Evolutionary conservation across 2,797 vertebrate species (phyloP).

Genomic region (Phoebastria nigripes): DNA sequence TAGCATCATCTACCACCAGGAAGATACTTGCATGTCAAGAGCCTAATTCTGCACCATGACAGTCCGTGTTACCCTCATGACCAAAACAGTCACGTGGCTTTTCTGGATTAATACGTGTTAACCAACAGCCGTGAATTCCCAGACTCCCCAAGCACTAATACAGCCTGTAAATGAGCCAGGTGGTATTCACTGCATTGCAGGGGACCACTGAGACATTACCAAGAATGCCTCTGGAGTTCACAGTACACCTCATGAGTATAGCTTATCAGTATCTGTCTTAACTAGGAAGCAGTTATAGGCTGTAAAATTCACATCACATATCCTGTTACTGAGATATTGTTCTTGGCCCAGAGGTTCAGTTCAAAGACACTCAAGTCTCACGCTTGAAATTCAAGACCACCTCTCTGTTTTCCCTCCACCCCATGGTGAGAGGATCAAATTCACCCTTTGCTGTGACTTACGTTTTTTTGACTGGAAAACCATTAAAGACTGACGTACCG

Average conservation of each 20-base stretch:
- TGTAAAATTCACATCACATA: constrained; percentile 29
- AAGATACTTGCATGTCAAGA: not conserved
- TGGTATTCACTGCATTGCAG: not conserved
- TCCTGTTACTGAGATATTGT: constrained; percentile 28
- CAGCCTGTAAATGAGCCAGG: not conserved
- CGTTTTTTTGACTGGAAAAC: not conserved
- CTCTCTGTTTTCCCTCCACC: not conserved
- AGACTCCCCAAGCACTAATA: not conserved
- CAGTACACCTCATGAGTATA: not conserved
- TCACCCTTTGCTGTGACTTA: not conserved
- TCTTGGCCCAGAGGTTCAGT: constrained; percentile 37
- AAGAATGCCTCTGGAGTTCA: not conserved
- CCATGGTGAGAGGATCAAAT: not conserved
- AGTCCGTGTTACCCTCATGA: not conserved
- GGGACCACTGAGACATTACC: not conserved
- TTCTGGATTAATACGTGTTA: not conserved
- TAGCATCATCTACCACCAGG: not conserved
- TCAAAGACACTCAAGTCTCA: constrained; percentile 1
- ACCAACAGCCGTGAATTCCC: not conserved
- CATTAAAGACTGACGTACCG: not conserved
- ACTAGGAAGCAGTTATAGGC: constrained; percentile 29
- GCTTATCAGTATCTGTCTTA: constrained; percentile 23
- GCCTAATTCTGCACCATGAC: not conserved
- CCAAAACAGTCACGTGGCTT: not conserved
- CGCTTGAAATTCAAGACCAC: constrained; percentile 9